phyloP scores from a whole-genome alignment of 2,888 invertebrate genomes.

The Linyphia triangularis region DNA sequence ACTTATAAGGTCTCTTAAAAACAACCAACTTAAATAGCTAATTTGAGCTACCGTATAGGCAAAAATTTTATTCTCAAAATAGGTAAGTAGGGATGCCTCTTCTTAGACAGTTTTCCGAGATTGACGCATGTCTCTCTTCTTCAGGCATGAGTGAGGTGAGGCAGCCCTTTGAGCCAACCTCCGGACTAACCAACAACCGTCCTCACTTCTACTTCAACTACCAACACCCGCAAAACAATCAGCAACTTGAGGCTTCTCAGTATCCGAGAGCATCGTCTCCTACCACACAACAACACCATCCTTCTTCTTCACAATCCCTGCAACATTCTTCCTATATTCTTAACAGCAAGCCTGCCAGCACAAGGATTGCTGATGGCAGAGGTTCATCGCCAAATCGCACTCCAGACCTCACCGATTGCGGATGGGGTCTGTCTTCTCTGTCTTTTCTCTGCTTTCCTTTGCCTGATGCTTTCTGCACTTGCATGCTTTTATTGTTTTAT shows the following conservation, averaged over 20 bases:
- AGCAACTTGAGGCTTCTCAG: constrained; percentile 44
- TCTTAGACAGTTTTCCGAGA: no score
- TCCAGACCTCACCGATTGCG: constrained; percentile 68
- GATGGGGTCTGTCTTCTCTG: constrained; percentile 62
- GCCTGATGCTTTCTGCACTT: neutral
- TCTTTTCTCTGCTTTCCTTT: neutral
- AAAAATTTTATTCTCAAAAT: no score
- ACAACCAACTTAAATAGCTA: no score
- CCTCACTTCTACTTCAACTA: constrained; percentile 70
- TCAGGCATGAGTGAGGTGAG: constrained; percentile 74
- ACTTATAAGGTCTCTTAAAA: no score
- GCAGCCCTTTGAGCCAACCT: constrained; percentile 57
- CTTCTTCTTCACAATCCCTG: constrained; percentile 59
- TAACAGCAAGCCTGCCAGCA: constrained; percentile 62
- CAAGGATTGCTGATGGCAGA: constrained; percentile 18
- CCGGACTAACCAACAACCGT: constrained; percentile 68
- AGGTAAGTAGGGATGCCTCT: constrained; percentile 29
- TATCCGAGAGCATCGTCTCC: constrained; percentile 49
- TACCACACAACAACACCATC: constrained; percentile 16
- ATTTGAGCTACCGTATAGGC: no score
- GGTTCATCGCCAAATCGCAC: constrained; percentile 38
- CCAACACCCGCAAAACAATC: constrained; percentile 61
- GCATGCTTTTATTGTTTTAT: neutral
- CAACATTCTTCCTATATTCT: constrained; percentile 66
- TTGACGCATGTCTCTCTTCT: no score